phyloP scores from a whole-genome alignment of 2,113 vertebrate species.

The Pelecanoides urinatrix region DNA sequence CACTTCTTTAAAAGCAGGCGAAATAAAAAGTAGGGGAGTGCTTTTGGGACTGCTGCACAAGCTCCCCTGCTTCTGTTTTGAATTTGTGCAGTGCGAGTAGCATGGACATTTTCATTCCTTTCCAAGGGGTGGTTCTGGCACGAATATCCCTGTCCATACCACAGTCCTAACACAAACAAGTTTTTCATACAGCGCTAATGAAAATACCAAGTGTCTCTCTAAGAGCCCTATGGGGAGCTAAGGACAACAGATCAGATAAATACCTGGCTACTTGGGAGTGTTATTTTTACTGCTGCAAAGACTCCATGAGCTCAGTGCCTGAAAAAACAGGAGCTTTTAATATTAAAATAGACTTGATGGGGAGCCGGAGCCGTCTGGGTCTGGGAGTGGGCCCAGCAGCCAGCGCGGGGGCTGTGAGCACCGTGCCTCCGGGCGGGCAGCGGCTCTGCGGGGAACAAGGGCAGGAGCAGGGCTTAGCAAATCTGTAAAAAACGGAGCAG shows the following conservation, averaged over 20 bases:
- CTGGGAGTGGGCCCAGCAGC: background rate
- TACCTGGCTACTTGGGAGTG: constrained; percentile 45
- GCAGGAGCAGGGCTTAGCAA: background rate
- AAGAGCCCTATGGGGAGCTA: constrained; percentile 14
- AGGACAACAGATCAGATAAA: constrained; percentile 52
- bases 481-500: background rate
- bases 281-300: constrained; percentile 34
- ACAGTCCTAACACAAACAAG: constrained; percentile 41
- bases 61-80: constrained; percentile 18
- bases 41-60: background rate
- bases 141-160: background rate
- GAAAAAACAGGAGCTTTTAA: constrained; percentile 36
- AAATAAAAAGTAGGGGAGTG: background rate
- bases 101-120: constrained; percentile 21
- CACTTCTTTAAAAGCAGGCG: background rate
- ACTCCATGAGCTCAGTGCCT: constrained; percentile 27
- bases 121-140: constrained; percentile 42
- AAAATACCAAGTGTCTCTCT: constrained; percentile 41
- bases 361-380: background rate
- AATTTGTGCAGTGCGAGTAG: background rate
- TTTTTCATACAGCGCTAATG: constrained; percentile 43
- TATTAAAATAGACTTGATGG: background rate
- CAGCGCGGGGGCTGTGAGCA: background rate
- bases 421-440: background rate
- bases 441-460: background rate